Evolutionary conservation across 2,797 vertebrate species (phyloP).

Genomic region (Sphenodon punctatus): DNA sequence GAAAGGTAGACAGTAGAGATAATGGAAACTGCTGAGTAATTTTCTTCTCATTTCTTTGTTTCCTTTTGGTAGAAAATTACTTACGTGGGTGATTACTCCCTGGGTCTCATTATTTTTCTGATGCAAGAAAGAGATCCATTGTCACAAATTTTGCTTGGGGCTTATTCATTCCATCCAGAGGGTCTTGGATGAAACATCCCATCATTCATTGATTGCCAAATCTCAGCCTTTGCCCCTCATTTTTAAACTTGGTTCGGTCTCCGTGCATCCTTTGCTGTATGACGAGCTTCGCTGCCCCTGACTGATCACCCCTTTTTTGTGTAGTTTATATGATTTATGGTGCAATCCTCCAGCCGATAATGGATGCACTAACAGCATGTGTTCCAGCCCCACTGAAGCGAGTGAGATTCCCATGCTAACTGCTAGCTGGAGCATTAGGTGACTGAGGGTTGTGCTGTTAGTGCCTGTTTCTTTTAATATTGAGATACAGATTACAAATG

Average conservation of each 20-base stretch:
- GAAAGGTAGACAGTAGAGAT: not conserved
- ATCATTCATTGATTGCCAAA: slow-evolving; percentile 25
- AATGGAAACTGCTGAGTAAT: not conserved
- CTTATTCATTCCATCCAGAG: not conserved
- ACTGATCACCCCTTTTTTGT: not conserved
- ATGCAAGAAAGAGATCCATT: not conserved
- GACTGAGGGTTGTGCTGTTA: slow-evolving; percentile 62
- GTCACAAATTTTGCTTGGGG: not conserved
- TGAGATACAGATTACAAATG: too few relatives aligned
- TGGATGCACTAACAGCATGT: too few relatives aligned
- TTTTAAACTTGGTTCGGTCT: slow-evolving; percentile 28
- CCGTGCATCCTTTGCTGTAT: slow-evolving; percentile 44
- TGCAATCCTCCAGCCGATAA: too few relatives aligned
- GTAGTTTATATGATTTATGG: not conserved
- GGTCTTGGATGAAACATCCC: not conserved
- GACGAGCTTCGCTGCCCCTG: slow-evolving; percentile 23
- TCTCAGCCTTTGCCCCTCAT: slow-evolving; percentile 5
- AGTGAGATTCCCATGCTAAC: too few relatives aligned
- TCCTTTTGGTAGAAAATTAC: not conserved
- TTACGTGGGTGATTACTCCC: not conserved
- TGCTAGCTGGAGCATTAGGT: too few relatives aligned
- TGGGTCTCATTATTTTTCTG: not conserved
- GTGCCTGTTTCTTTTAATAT: slow-evolving; percentile 64
- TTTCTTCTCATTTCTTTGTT: not conserved
- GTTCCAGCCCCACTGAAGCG: too few relatives aligned